Conservation (phyloP, 2,113 vertebrate species). For the Tonatia bakeri region DNA sequence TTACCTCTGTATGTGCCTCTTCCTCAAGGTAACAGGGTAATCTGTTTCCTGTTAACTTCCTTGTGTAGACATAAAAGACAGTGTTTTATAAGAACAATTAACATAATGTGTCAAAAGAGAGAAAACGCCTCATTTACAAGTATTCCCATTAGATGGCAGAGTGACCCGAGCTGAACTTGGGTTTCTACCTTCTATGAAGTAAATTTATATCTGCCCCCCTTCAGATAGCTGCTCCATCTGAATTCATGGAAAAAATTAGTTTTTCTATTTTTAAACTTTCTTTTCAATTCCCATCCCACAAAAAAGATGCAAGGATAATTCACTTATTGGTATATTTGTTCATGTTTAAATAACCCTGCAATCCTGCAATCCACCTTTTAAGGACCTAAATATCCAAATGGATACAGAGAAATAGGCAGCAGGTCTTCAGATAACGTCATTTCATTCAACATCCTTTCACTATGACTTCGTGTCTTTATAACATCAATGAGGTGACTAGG, state of each 20-base stretch:
- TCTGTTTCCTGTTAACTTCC: background rate
- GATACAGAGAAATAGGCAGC: background rate
- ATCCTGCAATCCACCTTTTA: background rate
- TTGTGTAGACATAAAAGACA: background rate
- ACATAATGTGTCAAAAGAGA: background rate
- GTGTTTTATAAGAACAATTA: background rate
- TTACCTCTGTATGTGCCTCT: background rate
- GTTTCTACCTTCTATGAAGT: background rate
- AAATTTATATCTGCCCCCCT: background rate
- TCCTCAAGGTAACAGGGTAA: background rate
- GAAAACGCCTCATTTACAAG: background rate
- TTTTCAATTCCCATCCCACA: background rate
- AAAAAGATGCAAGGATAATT: background rate
- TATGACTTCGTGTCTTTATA: background rate
- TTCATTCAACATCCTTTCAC: background rate
- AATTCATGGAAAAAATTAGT: background rate
- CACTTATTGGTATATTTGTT: background rate
- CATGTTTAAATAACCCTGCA: background rate
- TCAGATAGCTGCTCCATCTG: background rate
- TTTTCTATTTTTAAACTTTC: background rate
- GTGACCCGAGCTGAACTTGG: background rate
- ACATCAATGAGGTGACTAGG: background rate
- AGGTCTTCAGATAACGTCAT: background rate
- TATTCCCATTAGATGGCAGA: background rate
- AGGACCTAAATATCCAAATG: background rate